Evolutionary conservation across 2,797 vertebrate species (phyloP), one percentile per base, ranked within the genome.

Genomic region (Phalloptychus januarius): DNA sequence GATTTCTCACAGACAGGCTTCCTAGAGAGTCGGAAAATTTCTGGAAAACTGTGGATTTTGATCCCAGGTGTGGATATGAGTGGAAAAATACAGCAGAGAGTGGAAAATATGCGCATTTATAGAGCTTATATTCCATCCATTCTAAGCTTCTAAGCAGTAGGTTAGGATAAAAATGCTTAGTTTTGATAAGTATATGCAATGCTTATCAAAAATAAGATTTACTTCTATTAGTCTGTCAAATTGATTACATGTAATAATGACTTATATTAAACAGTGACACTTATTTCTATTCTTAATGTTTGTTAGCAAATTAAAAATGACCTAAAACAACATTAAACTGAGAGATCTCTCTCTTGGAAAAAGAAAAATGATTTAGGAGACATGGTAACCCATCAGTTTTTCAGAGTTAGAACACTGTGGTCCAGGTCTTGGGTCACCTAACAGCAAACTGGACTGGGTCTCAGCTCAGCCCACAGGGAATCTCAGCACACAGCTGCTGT

Each of bases 1-100:
- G 1, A 65, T 69, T 71, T 72, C 75, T 48, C 77, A 36, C 13
- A 13, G 58, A 74, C 71, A 74, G 4, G 69, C 81, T 70, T 70
- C 40, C 11, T 28, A n/a, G n/a, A 1, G 28, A 70, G 67, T 28
- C 25, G 8, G 12, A 25, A 25, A 38, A 10, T 10, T 38, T 65
- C 61, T 38, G 33, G 61, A 38, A 33, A 61, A 61, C 11, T 61
- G 56, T 31, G 33, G 33, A 67, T 25, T 67, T 67, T 38, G 36
- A 40, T 38, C 63, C 36, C 63, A 40, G 36, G 36, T 40, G 63
- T 67, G 33, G 3, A 40, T 11, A 67, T 40, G 36, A 38, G 0
- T 65, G 61, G 31, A 11, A 61, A 61, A 33, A 61, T 61, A 36
- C 33, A 65, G 2, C 18, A 65, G 33, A 18, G 58, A 65, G 63